Conservation (phyloP, 1,140 invertebrate genomes). For the Dufourea novaeangliae region DNA sequence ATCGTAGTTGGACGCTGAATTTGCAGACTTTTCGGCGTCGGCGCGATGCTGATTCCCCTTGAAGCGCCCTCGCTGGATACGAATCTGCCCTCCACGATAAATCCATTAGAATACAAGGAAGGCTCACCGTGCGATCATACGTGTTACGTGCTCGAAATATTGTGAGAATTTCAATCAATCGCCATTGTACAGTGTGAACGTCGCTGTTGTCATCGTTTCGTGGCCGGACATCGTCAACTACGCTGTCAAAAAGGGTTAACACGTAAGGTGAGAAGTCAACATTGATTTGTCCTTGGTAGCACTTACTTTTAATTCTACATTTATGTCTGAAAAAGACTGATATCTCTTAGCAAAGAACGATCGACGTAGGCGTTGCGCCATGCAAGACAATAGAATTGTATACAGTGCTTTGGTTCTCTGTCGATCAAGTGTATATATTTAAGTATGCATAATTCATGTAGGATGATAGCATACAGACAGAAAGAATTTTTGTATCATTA, state of each 20-base stretch:
- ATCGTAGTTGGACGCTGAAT: slow-evolving; percentile 40
- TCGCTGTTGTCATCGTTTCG: neutral
- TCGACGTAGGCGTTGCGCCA: neutral
- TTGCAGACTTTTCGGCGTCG: slow-evolving; percentile 70
- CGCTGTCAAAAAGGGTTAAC: slow-evolving; percentile 26
- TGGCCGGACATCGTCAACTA: neutral
- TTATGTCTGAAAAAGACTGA: neutral
- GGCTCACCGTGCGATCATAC: slow-evolving; percentile 39
- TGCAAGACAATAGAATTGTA: neutral
- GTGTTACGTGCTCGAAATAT: slow-evolving; percentile 20
- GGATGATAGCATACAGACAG: neutral
- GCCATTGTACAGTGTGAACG: neutral
- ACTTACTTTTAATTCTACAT: neutral
- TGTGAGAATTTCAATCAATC: neutral
- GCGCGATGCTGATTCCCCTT: slow-evolving; percentile 68
- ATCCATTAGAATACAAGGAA: slow-evolving; percentile 64
- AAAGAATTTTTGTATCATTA: neutral
- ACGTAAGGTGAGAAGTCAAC: slow-evolving; percentile 47
- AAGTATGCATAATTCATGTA: neutral
- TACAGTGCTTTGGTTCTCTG: neutral
- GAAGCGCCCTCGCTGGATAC: slow-evolving; percentile 66
- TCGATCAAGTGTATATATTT: neutral
- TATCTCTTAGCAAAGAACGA: neutral
- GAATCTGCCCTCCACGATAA: slow-evolving; percentile 51
- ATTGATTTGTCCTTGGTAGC: slow-evolving; percentile 28